Conservation (phyloP, 1,140 invertebrate genomes). For the Pseudomyrmex gracilis region DNA sequence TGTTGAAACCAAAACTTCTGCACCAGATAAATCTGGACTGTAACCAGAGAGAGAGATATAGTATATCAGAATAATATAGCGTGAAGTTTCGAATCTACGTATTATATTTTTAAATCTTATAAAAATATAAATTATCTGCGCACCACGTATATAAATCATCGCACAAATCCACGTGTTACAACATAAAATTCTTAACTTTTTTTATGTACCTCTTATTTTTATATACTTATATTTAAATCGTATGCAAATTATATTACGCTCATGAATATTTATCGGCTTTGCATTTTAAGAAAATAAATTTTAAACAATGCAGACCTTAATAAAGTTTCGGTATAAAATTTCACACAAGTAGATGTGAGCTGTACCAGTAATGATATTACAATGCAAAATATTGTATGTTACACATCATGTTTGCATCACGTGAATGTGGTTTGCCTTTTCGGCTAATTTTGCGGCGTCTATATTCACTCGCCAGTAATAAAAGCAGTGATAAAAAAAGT, state of each 20-base stretch:
- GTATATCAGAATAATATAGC: too few species aligned
- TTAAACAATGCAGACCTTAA: background rate
- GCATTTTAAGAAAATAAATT: background rate
- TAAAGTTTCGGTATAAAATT: background rate
- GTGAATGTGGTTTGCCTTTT: constrained; percentile 1
- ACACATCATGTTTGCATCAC: constrained; percentile 10
- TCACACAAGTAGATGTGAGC: background rate
- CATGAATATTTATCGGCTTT: background rate
- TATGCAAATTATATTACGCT: background rate
- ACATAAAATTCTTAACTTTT: background rate
- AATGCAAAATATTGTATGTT: background rate
- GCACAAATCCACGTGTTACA: too few species aligned
- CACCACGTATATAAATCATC: too few species aligned
- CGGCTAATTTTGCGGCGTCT: background rate
- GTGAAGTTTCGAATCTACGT: background rate
- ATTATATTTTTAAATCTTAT: background rate
- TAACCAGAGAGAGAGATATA: background rate
- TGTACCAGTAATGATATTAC: constrained; percentile 2
- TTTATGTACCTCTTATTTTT: background rate
- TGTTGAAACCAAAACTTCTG: background rate
- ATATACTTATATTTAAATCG: background rate
- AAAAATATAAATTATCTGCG: background rate
- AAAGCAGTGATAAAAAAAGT: constrained; percentile 25
- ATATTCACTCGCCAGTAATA: background rate
- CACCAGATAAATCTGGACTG: background rate